Evolutionary conservation across 2,888 invertebrate species (phyloP), one percentile per base, ranked within the genome.

Genomic region (Drosophila fungiperda): DNA sequence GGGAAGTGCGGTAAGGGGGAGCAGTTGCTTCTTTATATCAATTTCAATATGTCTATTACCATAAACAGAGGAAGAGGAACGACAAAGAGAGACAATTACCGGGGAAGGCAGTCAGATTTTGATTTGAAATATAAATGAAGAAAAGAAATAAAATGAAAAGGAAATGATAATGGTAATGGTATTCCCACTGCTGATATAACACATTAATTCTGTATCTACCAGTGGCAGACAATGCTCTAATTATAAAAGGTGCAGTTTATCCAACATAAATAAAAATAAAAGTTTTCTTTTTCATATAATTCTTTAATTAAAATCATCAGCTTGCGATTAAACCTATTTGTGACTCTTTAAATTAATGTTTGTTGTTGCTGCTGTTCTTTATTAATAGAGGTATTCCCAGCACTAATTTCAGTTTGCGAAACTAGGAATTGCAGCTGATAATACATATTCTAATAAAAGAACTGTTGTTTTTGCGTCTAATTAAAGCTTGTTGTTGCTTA

Each of bases 41-140:
- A 69, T 70, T 69, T 67, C 38, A 49, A 20, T 42, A 33, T 33
- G 33, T 12, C 32, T 54, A 40, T n/a, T 40, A 42, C 57, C 29
- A 17, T 12, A 15, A 45, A 33, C 7, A 36, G 1, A 12, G 33
- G 15, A 2, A 9, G 17, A 42, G n/a, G n/a, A 36, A 26, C 17
- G 45, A 42, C 15, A 54, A 4, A 11, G 38, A 32, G 1, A 54
- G 1, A 29, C 29, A 29, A 29, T 29, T 29, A 29, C 29, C 29
- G 29, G 29, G 5, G 3, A n/a, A 11, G n/a, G 6, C 5, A 50
- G 20, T 1, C 15, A 35, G 35, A 54, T 36, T 54, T 54, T 54
- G 35, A 35, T 54, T 36, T 36, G 11, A 36, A 54, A 54, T 53
- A 29, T 55, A 26, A 55, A 29, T n/a, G 12, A 12, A 36, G n/a